These are phyloP conservation scores for Sphaeramia orbicularis DNA, from an alignment of 2,797 vertebrate genomes.

Conservation along the genomic window DNA sequence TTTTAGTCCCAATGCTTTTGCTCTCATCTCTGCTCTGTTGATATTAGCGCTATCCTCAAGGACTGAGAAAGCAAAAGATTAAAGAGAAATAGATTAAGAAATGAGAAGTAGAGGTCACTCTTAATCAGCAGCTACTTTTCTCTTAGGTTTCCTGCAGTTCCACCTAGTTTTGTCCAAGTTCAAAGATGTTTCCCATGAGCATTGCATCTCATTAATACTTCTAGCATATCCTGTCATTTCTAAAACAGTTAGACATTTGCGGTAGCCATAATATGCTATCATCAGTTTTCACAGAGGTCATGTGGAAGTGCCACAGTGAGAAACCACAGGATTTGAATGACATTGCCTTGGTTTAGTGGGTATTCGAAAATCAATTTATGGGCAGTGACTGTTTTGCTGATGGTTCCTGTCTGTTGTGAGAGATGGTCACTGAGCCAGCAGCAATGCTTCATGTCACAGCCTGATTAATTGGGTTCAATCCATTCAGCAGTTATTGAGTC, in stretches of 20 bases:
- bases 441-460: conserved; percentile 65
- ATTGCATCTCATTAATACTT: conserved; percentile 12
- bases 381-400: conserved; percentile 64
- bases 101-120: conserved; percentile 65
- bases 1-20: not conserved
- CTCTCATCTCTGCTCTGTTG: conserved; percentile 11
- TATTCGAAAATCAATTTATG: conserved; percentile 71
- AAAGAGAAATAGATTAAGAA: conserved; percentile 71
- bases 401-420: conserved; percentile 68
- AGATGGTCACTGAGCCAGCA: conserved; percentile 74
- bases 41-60: conserved; percentile 42
- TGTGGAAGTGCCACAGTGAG: conserved; percentile 31
- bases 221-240: not conserved
- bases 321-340: conserved; percentile 58
- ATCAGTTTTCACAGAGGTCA: conserved; percentile 12
- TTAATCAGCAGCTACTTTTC: conserved; percentile 49
- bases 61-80: conserved; percentile 60
- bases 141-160: conserved; percentile 46
- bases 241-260: conserved; percentile 5
- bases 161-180: conserved; percentile 12
- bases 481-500: conserved; percentile 71
- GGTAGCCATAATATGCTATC: conserved; percentile 19
- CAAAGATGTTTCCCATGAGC: not conserved
- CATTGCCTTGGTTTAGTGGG: conserved; percentile 46
- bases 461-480: conserved; percentile 80